These are phyloP conservation scores for Dendrophyllia cribrosa DNA, from an alignment of 64 coral and sea anemone genomes.

Conservation along the genomic window DNA sequence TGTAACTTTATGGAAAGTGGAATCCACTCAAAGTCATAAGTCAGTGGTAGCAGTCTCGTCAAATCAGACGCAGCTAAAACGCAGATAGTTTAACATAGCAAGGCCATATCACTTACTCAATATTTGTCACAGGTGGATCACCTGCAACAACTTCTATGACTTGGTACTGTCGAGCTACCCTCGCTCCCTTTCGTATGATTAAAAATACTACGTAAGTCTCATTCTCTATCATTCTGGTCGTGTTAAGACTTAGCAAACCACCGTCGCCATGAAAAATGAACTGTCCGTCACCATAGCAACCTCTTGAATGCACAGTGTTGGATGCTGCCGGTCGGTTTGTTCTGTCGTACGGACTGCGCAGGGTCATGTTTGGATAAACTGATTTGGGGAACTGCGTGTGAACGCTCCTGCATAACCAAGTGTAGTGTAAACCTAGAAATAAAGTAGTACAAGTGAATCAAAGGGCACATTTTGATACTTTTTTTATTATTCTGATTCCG, in stretches of 20 bases:
- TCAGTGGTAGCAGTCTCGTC: too few relatives aligned
- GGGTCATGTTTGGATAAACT: background rate
- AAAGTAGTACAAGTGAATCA: too few relatives aligned
- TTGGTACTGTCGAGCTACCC: constrained; percentile 39
- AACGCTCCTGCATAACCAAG: constrained; percentile 47
- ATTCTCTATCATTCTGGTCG: constrained; percentile 10
- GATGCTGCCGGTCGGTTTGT: background rate
- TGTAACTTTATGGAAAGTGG: too few relatives aligned
- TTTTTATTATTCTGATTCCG: too few relatives aligned
- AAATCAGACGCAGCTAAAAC: background rate
- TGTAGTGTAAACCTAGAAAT: constrained; percentile 23
- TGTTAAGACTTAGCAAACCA: constrained; percentile 6
- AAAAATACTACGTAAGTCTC: constrained; percentile 29
- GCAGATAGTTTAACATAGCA: background rate
- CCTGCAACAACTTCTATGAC: constrained; percentile 38
- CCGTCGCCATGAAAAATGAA: background rate
- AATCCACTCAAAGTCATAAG: too few relatives aligned
- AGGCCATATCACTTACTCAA: background rate
- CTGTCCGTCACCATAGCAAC: constrained; percentile 30
- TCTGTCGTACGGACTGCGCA: background rate
- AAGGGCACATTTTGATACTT: too few relatives aligned
- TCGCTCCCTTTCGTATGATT: constrained; percentile 38
- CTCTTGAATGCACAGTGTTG: background rate
- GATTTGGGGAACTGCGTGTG: constrained; percentile 29
- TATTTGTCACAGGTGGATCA: constrained; percentile 33